Conservation (phyloP, 2,888 invertebrate species). For the Sinotaia quadrata region DNA sequence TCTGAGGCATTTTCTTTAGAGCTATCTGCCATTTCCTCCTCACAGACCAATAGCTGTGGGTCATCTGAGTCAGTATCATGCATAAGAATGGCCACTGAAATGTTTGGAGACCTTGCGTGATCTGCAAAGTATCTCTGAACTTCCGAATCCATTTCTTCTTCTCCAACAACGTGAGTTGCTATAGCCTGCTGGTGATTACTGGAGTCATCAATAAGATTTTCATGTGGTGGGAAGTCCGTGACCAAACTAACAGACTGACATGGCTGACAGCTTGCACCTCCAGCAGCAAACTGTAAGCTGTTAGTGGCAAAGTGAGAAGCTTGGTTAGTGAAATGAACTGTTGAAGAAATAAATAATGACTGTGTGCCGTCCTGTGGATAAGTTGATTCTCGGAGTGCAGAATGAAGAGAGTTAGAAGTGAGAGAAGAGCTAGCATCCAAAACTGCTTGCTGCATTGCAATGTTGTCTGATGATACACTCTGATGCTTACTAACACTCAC, state of each 20-base stretch:
- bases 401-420: too few species aligned
- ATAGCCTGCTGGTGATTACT: neutral
- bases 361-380: too few species aligned
- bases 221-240: neutral
- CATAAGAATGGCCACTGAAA: slow-evolving; percentile 19
- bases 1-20: slow-evolving; percentile 15
- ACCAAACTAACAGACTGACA: neutral
- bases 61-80: slow-evolving; percentile 7
- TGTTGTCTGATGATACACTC: too few species aligned
- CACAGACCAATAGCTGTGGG: slow-evolving; percentile 10
- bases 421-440: too few species aligned
- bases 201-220: neutral
- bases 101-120: slow-evolving; percentile 14
- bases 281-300: too few species aligned
- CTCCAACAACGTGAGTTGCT: slow-evolving; percentile 8
- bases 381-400: too few species aligned
- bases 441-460: too few species aligned
- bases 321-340: too few species aligned
- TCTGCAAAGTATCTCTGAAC: slow-evolving; percentile 29
- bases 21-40: slow-evolving; percentile 17
- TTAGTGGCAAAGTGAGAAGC: too few species aligned
- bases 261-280: too few species aligned
- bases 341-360: too few species aligned
- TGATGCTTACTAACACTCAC: too few species aligned
- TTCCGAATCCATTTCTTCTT: slow-evolving; percentile 24